Conservation (phyloP, 2,888 invertebrate genomes). For the Microctonus brassicae region DNA sequence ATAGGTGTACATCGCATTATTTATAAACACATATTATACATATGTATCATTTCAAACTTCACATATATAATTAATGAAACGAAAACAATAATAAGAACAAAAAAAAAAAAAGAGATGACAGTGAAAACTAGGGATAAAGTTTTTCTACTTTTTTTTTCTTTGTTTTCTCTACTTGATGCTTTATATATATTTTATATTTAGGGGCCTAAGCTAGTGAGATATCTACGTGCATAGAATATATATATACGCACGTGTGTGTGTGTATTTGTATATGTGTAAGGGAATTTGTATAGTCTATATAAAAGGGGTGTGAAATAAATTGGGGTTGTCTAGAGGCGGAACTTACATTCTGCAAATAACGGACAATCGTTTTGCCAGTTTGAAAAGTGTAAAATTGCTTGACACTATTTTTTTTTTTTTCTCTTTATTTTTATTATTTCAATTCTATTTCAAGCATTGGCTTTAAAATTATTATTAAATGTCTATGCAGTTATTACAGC, state of each 20-base stretch:
- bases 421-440: conserved; percentile 7
- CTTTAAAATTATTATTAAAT: conserved; percentile 8
- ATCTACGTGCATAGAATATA: not conserved
- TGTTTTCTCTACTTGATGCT: not conserved
- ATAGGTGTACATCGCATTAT: no score
- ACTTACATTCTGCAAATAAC: conserved; percentile 26
- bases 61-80: no score
- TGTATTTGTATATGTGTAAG: not conserved
- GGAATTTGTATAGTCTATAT: not conserved
- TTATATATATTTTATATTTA: not conserved
- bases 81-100: not conserved
- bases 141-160: not conserved
- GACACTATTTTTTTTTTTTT: not conserved
- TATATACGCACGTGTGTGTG: not conserved
- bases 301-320: not conserved
- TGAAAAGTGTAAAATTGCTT: conserved; percentile 24
- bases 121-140: not conserved
- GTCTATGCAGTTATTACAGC: not conserved
- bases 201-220: not conserved
- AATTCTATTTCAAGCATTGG: conserved; percentile 5
- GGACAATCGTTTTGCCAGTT: conserved; percentile 26
- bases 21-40: no score
- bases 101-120: no score
- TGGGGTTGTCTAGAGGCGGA: conserved; percentile 21
- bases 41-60: not conserved